Conservation (phyloP, 1,140 invertebrate species). For the Euborellia annulipes region DNA sequence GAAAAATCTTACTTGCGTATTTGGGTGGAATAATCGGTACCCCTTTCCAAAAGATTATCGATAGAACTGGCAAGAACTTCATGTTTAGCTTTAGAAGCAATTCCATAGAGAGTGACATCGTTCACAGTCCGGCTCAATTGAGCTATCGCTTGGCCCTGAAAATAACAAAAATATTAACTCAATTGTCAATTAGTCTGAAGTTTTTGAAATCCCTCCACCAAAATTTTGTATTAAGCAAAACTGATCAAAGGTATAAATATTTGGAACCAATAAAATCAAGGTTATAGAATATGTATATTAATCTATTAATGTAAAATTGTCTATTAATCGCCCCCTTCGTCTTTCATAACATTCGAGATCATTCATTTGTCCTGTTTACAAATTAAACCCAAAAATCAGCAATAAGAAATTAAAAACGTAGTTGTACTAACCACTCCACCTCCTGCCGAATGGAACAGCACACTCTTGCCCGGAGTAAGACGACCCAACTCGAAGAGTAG, state of each 20-base stretch:
- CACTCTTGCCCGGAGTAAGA: slow-evolving; percentile 56
- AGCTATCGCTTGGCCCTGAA: slow-evolving; percentile 65
- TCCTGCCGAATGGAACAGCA: slow-evolving; percentile 71
- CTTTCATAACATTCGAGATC: too few relatives aligned
- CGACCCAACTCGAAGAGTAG: slow-evolving; percentile 70
- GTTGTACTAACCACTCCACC: slow-evolving; percentile 70
- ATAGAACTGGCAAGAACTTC: slow-evolving; percentile 54
- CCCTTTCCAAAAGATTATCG: slow-evolving; percentile 58
- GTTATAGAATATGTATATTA: too few relatives aligned
- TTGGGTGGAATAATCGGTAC: slow-evolving; percentile 64
- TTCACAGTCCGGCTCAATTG: slow-evolving; percentile 68
- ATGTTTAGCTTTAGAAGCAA: slow-evolving; percentile 71
- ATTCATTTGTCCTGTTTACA: too few relatives aligned
- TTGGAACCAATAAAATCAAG: too few relatives aligned
- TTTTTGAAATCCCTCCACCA: too few relatives aligned
- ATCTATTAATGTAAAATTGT: too few relatives aligned
- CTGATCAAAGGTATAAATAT: too few relatives aligned
- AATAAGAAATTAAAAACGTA: too few relatives aligned
- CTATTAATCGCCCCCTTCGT: too few relatives aligned
- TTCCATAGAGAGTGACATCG: slow-evolving; percentile 67
- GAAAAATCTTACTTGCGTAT: slow-evolving; percentile 61
- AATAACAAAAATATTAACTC: slow-evolving; percentile 14
- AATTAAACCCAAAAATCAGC: too few relatives aligned
- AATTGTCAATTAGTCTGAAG: too few relatives aligned
- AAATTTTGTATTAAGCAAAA: too few relatives aligned